A percentile compares a stretch with the other conserved stretches of the same genome.
Conservation (phyloP, 2,113 vertebrate genomes). For the Litocranius walleri region DNA sequence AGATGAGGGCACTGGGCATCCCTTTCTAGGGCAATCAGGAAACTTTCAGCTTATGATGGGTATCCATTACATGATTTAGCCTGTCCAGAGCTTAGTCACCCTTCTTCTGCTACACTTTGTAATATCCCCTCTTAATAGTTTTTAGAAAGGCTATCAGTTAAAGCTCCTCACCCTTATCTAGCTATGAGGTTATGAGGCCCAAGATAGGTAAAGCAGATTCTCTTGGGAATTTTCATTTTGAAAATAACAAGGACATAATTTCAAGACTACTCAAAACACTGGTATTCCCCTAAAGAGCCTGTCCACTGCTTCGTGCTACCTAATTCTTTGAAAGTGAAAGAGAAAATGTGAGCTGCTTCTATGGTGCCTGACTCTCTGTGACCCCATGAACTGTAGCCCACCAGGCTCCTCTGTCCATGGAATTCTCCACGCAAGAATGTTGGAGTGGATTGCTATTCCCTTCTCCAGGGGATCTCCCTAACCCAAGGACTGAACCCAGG, state of each 20-base stretch:
- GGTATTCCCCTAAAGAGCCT: neutral
- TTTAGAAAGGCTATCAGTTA: neutral
- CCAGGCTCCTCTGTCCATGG: neutral
- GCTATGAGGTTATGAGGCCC: neutral
- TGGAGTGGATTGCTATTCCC: neutral
- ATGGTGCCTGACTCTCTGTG: neutral
- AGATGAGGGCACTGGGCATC: neutral
- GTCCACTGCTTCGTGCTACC: neutral
- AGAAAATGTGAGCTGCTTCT: neutral
- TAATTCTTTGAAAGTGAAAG: neutral
- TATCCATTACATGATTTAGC: neutral
- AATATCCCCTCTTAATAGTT: neutral
- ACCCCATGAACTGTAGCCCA: neutral
- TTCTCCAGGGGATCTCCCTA: neutral
- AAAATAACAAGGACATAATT: neutral
- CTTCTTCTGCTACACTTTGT: neutral
- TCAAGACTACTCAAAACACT: neutral
- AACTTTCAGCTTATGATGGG: neutral
- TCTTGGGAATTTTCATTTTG: neutral
- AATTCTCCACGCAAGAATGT: neutral
- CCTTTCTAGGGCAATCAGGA: neutral
- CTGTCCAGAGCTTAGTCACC: neutral
- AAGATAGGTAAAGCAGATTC: neutral
- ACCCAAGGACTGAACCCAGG: neutral
- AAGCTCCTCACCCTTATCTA: neutral